phyloP scores from a whole-genome alignment of 2,113 vertebrate species.

The Clupea harengus region DNA sequence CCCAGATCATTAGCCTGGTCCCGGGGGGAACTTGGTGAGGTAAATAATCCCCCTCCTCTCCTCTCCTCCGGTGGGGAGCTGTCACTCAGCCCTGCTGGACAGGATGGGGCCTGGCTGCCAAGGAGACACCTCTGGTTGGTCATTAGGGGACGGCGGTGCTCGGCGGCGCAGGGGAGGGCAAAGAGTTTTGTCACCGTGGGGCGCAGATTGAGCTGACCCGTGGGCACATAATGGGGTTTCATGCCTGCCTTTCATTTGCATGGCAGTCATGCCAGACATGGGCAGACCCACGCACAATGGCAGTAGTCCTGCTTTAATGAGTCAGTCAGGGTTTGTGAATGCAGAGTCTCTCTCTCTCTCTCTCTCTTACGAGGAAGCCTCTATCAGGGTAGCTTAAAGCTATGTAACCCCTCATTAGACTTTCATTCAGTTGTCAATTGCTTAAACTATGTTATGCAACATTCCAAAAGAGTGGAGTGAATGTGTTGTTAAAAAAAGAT shows the following conservation, averaged over 20 bases:
- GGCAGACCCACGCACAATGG: constrained; percentile 21
- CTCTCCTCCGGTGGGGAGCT: constrained; percentile 57
- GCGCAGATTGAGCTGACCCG: constrained; percentile 48
- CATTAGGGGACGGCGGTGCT: constrained; percentile 49
- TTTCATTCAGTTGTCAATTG: neutral
- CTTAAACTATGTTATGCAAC: neutral
- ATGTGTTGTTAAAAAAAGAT: neutral
- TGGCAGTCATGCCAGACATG: constrained; percentile 34
- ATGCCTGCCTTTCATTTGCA: constrained; percentile 43
- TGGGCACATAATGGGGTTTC: constrained; percentile 50
- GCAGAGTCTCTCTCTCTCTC: neutral
- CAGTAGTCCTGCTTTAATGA: neutral
- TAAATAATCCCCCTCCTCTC: constrained; percentile 59
- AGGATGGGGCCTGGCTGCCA: constrained; percentile 44
- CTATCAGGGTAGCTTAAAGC: neutral
- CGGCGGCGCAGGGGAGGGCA: constrained; percentile 26
- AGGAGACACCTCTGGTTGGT: constrained; percentile 63
- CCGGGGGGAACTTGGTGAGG: constrained; percentile 63
- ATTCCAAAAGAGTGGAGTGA: neutral
- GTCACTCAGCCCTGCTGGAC: constrained; percentile 67
- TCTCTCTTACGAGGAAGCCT: neutral
- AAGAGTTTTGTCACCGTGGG: constrained; percentile 43
- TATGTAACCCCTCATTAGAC: neutral
- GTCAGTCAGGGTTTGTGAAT: neutral
- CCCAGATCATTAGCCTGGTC: constrained; percentile 67